Percentiles rank a stretch among this genome's conserved stretches.
phyloP scores from a whole-genome alignment of 2,797 vertebrate genomes.

The Hirundo rustica region DNA sequence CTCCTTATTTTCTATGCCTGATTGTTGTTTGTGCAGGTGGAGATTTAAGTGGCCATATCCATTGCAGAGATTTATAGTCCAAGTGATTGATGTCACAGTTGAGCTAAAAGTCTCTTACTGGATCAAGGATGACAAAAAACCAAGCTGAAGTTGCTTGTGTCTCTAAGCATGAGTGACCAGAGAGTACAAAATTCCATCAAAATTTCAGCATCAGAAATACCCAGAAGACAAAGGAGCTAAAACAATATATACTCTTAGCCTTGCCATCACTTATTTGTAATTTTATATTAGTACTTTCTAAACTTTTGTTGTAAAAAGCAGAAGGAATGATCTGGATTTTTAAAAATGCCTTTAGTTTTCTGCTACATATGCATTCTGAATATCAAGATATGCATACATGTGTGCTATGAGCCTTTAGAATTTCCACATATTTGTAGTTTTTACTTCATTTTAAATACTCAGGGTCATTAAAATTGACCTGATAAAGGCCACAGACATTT shows the following conservation, averaged over 20 bases:
- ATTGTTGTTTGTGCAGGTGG: slow-evolving; percentile 83
- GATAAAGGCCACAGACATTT: not conserved
- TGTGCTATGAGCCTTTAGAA: not conserved
- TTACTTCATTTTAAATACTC: not conserved
- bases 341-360: not conserved
- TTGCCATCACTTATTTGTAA: not conserved
- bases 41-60: slow-evolving; percentile 77
- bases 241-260: not conserved
- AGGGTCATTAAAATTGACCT: not conserved
- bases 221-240: not conserved
- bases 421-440: not conserved
- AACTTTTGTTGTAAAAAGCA: not conserved
- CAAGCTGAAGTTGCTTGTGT: slow-evolving; percentile 72
- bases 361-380: not conserved
- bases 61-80: slow-evolving; percentile 76
- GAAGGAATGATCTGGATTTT: not conserved
- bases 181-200: not conserved
- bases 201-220: slow-evolving; percentile 15
- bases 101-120: slow-evolving; percentile 63
- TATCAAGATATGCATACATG: not conserved
- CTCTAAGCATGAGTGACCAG: slow-evolving; percentile 43
- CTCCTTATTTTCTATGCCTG: slow-evolving; percentile 71
- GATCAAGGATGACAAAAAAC: slow-evolving; percentile 66
- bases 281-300: not conserved
- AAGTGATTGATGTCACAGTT: slow-evolving; percentile 77